These are phyloP conservation scores for Dissostichus mawsoni DNA, from an alignment of 2,113 vertebrate species.

Conservation along the genomic window DNA sequence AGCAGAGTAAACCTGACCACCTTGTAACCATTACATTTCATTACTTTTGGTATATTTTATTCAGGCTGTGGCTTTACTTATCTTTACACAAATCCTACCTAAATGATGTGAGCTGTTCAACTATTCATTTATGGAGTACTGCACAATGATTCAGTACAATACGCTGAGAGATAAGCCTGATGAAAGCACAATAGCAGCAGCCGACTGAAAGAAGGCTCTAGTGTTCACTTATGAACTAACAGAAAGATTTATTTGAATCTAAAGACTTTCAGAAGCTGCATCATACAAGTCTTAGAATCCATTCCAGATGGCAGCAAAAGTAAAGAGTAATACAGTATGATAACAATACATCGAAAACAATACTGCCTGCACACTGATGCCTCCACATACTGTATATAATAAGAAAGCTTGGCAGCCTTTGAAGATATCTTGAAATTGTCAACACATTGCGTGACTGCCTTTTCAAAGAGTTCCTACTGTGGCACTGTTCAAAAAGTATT, in stretches of 20 bases:
- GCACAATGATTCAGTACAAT: slow-evolving; percentile 4
- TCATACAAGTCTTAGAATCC: not conserved
- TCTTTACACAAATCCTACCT: slow-evolving; percentile 7
- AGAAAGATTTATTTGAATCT: slow-evolving; percentile 3
- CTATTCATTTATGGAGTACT: not conserved
- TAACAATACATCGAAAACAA: not conserved
- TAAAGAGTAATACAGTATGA: not conserved
- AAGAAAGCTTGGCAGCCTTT: slow-evolving; percentile 1
- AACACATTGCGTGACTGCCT: not conserved
- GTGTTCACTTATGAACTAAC: not conserved
- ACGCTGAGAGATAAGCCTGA: slow-evolving; percentile 11
- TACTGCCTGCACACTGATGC: not conserved
- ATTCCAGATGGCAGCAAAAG: not conserved
- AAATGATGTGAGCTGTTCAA: not conserved
- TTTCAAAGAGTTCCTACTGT: not conserved
- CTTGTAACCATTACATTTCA: not conserved
- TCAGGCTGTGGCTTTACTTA: not conserved
- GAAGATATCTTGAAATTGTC: slow-evolving; percentile 5
- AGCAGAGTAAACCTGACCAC: not conserved
- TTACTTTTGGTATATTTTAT: not conserved
- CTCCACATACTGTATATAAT: not conserved
- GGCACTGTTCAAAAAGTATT: too few relatives aligned
- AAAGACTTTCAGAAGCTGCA: not conserved
- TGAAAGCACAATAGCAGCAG: slow-evolving; percentile 12
- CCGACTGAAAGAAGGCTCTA: not conserved